Evolutionary conservation across 2,113 vertebrate species (phyloP).

Genomic region (Podiceps cristatus): DNA sequence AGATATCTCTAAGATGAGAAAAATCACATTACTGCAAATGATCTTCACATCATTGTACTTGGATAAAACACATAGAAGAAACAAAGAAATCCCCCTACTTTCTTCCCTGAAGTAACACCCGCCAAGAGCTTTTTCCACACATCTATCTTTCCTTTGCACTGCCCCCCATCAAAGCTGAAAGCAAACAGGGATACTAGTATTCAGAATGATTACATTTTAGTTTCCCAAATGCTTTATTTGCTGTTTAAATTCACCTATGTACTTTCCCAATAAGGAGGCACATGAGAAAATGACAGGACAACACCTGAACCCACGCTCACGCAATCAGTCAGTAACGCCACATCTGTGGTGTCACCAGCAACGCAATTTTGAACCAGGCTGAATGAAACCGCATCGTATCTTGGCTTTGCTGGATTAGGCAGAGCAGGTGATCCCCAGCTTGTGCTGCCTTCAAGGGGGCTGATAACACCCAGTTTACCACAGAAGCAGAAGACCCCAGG

Average conservation of each 20-base stretch:
- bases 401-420: neutral
- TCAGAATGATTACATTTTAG: neutral
- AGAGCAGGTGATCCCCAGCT: neutral
- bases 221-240: neutral
- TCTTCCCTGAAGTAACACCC: neutral
- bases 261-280: neutral
- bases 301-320: fast-evolving
- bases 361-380: neutral
- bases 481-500: neutral
- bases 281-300: neutral
- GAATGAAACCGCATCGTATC: fast-evolving
- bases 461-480: neutral
- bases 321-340: neutral
- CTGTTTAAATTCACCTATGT: neutral
- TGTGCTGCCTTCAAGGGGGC: neutral
- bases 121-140: neutral
- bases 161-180: neutral
- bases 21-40: neutral
- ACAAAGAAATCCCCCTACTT: neutral
- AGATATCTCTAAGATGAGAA: neutral
- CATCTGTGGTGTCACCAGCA: neutral
- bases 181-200: neutral
- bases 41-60: neutral
- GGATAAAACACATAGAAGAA: neutral
- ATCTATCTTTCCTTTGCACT: neutral